Percentiles rank a stretch among this genome's conserved stretches.
Evolutionary conservation across 2,797 vertebrate genomes (phyloP).

Genomic region (Rhynchonycteris naso): DNA sequence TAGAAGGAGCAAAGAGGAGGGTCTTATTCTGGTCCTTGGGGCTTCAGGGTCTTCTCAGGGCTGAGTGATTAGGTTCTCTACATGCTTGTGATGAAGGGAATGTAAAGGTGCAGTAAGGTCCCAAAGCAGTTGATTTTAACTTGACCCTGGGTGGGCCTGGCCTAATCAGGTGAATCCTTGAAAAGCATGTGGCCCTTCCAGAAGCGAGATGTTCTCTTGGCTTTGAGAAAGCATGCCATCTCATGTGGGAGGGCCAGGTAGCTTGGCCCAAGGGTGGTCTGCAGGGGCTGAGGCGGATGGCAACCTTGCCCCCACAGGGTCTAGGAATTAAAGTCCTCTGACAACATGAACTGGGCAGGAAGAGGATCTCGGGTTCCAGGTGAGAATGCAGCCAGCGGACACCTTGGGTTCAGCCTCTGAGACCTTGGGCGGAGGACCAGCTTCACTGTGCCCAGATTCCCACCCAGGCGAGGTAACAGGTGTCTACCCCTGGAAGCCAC

Average conservation of each 20-base stretch:
- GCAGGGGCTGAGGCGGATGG: background rate
- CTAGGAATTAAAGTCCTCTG: background rate
- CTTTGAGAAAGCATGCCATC: background rate
- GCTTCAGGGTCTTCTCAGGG: background rate
- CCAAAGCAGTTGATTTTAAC: background rate
- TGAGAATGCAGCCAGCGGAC: background rate
- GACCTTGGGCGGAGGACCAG: background rate
- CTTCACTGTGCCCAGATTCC: background rate
- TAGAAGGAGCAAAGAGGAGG: background rate
- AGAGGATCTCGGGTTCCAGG: background rate
- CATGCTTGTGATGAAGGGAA: background rate
- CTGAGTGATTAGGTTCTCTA: background rate
- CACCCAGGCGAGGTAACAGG: fast-evolving
- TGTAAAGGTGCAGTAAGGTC: background rate
- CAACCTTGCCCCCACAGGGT: background rate
- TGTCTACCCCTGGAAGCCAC: background rate
- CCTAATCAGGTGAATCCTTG: background rate
- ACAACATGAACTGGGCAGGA: background rate
- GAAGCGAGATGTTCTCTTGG: background rate
- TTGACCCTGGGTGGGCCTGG: background rate
- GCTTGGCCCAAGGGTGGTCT: background rate
- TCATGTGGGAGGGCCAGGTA: background rate
- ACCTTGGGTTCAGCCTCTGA: background rate
- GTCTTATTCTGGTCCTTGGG: fast-evolving
- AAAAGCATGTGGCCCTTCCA: fast-evolving